phyloP scores from a whole-genome alignment of 2,113 vertebrate genomes.

The Malurus melanocephalus region DNA sequence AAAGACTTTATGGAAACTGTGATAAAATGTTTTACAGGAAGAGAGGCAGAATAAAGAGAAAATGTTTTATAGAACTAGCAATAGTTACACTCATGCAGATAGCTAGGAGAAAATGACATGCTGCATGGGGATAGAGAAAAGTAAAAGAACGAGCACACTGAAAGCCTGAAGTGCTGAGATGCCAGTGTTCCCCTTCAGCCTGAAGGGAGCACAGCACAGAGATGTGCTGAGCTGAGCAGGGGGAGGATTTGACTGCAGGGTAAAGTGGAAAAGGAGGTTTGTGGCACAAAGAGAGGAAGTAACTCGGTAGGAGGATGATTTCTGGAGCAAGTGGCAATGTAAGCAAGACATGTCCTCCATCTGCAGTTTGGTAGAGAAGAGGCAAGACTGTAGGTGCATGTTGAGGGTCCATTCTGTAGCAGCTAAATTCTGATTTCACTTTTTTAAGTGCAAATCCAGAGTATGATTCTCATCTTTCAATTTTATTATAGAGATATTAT shows the following conservation, averaged over 20 bases:
- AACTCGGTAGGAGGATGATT: not conserved
- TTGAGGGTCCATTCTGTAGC: not conserved
- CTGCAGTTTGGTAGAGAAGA: not conserved
- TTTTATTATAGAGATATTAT: not conserved
- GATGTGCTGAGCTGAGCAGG: not conserved
- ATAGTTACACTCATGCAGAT: not conserved
- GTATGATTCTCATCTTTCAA: not conserved
- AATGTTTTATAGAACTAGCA: not conserved
- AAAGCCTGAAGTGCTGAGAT: not conserved
- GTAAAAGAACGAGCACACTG: not conserved
- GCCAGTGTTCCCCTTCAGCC: not conserved
- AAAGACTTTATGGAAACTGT: conserved; percentile 7
- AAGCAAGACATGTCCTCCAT: not conserved
- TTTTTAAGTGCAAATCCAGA: not conserved
- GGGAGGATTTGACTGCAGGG: not conserved
- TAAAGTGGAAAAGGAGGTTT: not conserved
- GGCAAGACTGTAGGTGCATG: not conserved
- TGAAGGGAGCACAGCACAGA: not conserved
- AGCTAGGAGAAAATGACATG: not conserved
- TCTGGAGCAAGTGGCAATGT: not conserved
- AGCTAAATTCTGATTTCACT: not conserved
- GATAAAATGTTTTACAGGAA: conserved; percentile 18
- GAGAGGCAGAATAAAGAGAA: conserved; percentile 23
- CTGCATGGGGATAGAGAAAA: not conserved
- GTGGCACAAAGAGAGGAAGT: not conserved